These are phyloP conservation scores for Ceratotherium simum DNA, from an alignment of 2,113 vertebrate species.

Conservation along the genomic window DNA sequence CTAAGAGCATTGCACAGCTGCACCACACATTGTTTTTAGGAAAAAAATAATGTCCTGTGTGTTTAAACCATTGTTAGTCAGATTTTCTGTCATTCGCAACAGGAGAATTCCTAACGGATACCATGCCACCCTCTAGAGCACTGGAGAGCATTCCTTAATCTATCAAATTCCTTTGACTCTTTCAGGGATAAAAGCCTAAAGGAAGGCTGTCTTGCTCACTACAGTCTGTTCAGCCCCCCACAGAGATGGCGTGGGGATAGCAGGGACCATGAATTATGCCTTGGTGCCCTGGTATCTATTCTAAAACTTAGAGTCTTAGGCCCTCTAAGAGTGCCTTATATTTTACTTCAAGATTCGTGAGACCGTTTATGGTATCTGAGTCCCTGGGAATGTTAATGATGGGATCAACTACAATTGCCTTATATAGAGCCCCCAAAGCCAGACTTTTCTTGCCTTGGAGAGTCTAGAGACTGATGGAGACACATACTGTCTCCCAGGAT, in stretches of 20 bases:
- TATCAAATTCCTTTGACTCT: neutral
- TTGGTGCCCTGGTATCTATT: neutral
- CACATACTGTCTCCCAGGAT: neutral
- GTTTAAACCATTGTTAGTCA: neutral
- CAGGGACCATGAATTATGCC: neutral
- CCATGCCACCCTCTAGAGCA: neutral
- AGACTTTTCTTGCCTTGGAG: neutral
- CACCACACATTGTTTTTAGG: neutral
- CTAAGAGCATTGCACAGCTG: neutral
- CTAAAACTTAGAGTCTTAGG: neutral
- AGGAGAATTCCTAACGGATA: neutral
- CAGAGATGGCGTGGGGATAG: neutral
- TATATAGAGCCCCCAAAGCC: neutral
- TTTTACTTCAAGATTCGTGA: conserved; percentile 1
- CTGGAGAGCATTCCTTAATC: neutral
- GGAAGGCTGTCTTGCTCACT: neutral
- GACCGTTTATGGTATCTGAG: neutral
- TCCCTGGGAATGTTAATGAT: neutral
- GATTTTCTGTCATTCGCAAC: neutral
- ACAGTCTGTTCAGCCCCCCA: neutral
- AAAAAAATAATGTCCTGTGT: neutral
- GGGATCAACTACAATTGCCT: neutral
- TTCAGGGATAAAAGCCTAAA: neutral
- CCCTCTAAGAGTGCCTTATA: neutral
- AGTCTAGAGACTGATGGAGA: neutral